Percentiles rank a stretch among this genome's conserved stretches.
Conservation (phyloP, 1,140 invertebrate genomes). For the Rhynchophorus ferrugineus region DNA sequence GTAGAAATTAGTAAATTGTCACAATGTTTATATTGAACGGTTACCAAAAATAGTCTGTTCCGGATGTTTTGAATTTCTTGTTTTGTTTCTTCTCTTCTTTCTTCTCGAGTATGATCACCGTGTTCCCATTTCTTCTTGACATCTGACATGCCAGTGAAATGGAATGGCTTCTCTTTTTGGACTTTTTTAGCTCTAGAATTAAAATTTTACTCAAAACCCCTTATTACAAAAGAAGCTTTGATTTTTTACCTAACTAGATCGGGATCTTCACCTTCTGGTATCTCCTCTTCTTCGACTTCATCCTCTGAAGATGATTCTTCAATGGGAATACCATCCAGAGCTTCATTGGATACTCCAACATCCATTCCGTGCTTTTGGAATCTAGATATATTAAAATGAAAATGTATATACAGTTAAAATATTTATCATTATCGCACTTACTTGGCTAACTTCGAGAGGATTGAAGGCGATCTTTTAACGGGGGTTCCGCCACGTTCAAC, state of each 20-base stretch:
- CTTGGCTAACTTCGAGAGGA: conserved; percentile 74
- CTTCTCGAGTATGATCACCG: conserved; percentile 56
- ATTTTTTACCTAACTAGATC: conserved; percentile 34
- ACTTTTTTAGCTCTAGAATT: conserved; percentile 37
- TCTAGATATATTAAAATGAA: conserved; percentile 43
- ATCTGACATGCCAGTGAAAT: conserved; percentile 77
- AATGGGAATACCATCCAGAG: conserved; percentile 60
- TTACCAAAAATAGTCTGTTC: conserved; percentile 72
- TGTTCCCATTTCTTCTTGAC: conserved; percentile 72
- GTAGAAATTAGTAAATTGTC: background rate
- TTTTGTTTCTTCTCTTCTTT: conserved; percentile 71
- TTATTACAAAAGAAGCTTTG: background rate
- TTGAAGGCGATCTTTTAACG: conserved; percentile 65
- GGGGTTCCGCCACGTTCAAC: conserved; percentile 54
- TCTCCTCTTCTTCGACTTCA: conserved; percentile 47
- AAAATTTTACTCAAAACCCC: background rate
- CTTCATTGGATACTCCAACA: conserved; percentile 66
- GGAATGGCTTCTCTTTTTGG: conserved; percentile 62
- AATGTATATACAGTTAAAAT: background rate
- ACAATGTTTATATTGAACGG: conserved; percentile 13
- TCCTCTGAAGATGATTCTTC: conserved; percentile 58
- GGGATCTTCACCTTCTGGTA: conserved; percentile 41
- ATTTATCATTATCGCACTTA: conserved; percentile 43
- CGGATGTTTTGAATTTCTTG: conserved; percentile 81
- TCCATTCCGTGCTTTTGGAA: conserved; percentile 77